phyloP scores from a whole-genome alignment of 2,797 vertebrate species.

The Sciurus carolinensis region DNA sequence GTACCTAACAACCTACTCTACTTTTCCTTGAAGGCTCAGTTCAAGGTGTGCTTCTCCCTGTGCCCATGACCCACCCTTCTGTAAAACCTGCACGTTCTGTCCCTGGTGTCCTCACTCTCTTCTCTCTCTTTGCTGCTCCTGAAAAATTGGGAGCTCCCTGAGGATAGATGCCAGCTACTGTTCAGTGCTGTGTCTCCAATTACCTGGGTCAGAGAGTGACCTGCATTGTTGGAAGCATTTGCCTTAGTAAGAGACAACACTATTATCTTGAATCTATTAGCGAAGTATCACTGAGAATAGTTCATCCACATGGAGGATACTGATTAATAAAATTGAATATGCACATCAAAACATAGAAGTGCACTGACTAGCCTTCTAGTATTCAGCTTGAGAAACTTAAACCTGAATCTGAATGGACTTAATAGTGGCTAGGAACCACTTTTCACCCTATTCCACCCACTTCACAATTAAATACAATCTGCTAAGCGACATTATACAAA shows the following conservation, averaged over 20 bases:
- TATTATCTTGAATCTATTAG: background rate
- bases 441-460: background rate
- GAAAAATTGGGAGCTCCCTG: background rate
- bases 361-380: background rate
- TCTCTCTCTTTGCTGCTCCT: background rate
- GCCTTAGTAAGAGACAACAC: background rate
- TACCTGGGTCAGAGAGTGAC: background rate
- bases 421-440: background rate
- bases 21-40: background rate
- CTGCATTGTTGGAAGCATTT: too few species aligned
- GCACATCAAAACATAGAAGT: background rate
- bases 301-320: background rate
- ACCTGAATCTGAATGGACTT: slow-evolving; percentile 23
- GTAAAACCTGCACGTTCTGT: background rate
- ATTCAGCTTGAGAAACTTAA: slow-evolving; percentile 13
- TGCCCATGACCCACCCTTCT: background rate
- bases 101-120: background rate
- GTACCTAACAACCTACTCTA: background rate
- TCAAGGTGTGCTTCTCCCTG: background rate
- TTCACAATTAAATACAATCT: background rate
- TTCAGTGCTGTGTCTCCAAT: background rate
- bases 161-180: background rate
- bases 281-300: background rate
- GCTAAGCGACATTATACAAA: background rate
- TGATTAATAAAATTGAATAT: background rate